Conservation (phyloP, 2,113 vertebrate genomes). For the Triplophysa rosa region DNA sequence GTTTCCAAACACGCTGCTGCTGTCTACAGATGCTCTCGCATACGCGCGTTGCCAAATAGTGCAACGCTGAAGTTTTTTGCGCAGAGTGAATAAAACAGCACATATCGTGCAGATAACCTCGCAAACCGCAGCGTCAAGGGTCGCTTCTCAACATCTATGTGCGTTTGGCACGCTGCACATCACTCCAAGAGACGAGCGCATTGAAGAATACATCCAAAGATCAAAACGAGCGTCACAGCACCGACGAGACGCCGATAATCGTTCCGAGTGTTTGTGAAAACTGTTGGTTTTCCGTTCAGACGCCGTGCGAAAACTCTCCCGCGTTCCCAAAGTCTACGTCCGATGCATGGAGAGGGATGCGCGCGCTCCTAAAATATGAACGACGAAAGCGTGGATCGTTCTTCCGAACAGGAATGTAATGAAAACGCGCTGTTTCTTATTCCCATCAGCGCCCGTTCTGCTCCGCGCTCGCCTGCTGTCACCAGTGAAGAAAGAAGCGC, state of each 20-base stretch:
- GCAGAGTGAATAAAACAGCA: background rate
- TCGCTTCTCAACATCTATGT: background rate
- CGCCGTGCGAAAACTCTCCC: background rate
- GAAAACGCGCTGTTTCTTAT: constrained; percentile 55
- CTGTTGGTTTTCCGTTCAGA: constrained; percentile 4
- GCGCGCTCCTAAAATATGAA: constrained; percentile 42
- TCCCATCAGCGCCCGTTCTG: constrained; percentile 38
- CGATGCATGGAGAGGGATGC: constrained; percentile 56
- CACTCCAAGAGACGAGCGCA: background rate
- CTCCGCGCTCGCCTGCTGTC: constrained; percentile 60
- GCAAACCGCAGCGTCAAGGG: background rate
- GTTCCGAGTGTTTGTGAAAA: constrained; percentile 27
- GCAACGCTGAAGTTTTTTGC: constrained; percentile 10
- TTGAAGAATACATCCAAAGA: constrained; percentile 8
- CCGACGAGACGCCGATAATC: background rate
- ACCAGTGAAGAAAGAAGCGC: constrained; percentile 51
- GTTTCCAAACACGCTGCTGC: background rate
- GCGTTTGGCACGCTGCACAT: constrained; percentile 3
- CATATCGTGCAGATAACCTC: background rate
- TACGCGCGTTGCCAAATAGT: background rate
- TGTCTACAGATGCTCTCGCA: background rate
- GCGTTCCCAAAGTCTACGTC: constrained; percentile 25
- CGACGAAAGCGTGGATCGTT: constrained; percentile 54
- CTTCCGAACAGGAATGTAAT: constrained; percentile 46
- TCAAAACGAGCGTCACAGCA: background rate